Evolutionary conservation across 2,113 vertebrate genomes (phyloP).

Genomic region (Nerophis lumbriciformis): DNA sequence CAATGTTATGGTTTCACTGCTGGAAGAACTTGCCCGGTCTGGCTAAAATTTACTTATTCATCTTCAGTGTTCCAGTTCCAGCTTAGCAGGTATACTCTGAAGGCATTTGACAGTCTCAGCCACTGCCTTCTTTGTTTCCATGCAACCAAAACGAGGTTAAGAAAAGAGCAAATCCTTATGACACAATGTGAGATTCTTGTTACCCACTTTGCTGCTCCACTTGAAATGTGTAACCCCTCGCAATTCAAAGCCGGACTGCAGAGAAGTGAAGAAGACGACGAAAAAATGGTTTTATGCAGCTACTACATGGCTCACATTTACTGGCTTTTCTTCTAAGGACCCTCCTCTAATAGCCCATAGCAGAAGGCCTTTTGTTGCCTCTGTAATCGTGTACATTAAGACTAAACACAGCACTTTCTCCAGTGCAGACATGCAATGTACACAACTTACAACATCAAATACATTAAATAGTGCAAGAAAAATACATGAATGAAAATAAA

Average conservation of each 20-base stretch:
- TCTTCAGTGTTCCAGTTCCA: conserved; percentile 16
- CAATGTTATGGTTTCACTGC: conserved; percentile 8
- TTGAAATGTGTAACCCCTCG: neutral
- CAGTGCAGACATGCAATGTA: too few species aligned
- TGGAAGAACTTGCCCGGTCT: neutral
- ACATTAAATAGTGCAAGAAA: too few species aligned
- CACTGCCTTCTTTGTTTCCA: neutral
- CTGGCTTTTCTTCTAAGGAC: neutral
- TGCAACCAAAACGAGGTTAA: neutral
- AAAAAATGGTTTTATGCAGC: conserved; percentile 22
- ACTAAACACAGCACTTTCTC: too few species aligned
- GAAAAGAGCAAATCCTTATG: neutral
- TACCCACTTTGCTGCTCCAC: neutral
- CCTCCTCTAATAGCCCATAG: too few species aligned
- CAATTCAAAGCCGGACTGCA: neutral
- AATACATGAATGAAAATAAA: too few species aligned
- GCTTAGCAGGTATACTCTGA: conserved; percentile 4
- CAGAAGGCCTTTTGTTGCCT: too few species aligned
- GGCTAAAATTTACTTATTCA: conserved; percentile 11
- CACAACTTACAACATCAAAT: too few species aligned
- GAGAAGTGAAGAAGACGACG: conserved; percentile 10
- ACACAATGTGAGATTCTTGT: neutral
- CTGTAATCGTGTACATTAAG: too few species aligned
- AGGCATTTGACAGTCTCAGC: neutral
- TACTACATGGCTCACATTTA: conserved; percentile 5